A percentile compares a stretch with the other conserved stretches of the same genome.
phyloP scores from a whole-genome alignment of 2,888 invertebrate genomes.

The Drosophila flavopinicola region DNA sequence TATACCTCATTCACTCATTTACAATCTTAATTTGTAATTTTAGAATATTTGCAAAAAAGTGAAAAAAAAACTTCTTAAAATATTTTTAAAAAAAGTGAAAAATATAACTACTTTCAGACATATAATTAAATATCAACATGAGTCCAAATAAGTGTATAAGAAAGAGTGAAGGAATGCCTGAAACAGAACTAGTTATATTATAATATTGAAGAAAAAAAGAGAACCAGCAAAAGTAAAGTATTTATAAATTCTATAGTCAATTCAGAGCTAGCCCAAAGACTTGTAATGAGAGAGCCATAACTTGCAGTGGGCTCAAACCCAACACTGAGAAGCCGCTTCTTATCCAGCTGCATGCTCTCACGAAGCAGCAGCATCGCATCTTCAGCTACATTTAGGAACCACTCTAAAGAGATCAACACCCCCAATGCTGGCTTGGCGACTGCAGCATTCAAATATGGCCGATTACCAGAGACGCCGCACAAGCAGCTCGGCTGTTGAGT shows the following conservation, averaged over 20 bases:
- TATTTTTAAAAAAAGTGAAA: too few species aligned
- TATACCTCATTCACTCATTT: too few species aligned
- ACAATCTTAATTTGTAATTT: too few species aligned
- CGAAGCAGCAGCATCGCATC: slow-evolving; percentile 23
- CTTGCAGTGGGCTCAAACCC: neutral
- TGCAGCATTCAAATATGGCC: slow-evolving; percentile 21
- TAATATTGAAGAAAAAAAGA: too few species aligned
- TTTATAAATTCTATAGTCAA: too few species aligned
- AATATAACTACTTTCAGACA: too few species aligned
- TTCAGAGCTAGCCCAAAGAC: too few species aligned
- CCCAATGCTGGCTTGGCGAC: slow-evolving; percentile 15
- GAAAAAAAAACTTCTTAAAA: neutral
- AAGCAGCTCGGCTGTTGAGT: slow-evolving; percentile 12
- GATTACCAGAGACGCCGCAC: slow-evolving; percentile 35
- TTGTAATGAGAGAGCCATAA: neutral
- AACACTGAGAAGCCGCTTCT: neutral
- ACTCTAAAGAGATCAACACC: slow-evolving; percentile 29
- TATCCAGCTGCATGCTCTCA: slow-evolving; percentile 47
- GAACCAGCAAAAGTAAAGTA: too few species aligned
- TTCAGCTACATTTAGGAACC: slow-evolving; percentile 1
- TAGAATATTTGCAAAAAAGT: too few species aligned
- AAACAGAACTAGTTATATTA: too few species aligned
- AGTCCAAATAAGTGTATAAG: too few species aligned
- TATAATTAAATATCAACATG: too few species aligned
- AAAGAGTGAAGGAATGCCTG: neutral